Conservation (phyloP, 2,888 invertebrate species). For the Pyrrhosoma nymphula region DNA sequence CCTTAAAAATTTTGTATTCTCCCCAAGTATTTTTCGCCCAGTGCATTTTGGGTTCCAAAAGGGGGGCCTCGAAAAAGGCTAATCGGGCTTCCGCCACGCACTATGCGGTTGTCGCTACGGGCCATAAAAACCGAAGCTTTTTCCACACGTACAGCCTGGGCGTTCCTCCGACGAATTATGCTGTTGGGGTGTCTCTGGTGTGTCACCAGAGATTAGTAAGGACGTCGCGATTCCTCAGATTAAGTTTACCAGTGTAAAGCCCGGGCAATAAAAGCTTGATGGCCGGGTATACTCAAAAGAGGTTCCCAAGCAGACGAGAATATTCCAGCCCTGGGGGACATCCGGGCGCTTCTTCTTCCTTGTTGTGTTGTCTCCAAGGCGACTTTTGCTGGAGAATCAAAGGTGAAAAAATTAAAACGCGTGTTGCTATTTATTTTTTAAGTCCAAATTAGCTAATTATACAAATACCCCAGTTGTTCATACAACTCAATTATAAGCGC, state of each 20-base stretch:
- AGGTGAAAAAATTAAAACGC: neutral
- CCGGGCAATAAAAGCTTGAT: neutral
- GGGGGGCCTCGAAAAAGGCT: neutral
- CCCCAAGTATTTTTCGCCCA: neutral
- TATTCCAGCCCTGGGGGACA: neutral
- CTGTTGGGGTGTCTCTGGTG: neutral
- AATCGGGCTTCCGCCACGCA: neutral
- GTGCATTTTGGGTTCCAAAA: neutral
- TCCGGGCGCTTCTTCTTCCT: neutral
- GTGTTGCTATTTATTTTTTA: too few relatives aligned
- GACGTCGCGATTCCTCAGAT: neutral
- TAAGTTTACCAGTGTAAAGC: neutral
- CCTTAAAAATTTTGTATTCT: neutral
- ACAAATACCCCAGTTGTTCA: too few relatives aligned
- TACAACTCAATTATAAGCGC: too few relatives aligned
- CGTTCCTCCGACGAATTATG: neutral
- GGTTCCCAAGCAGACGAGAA: neutral
- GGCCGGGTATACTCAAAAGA: neutral
- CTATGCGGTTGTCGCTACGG: neutral
- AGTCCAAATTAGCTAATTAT: too few relatives aligned
- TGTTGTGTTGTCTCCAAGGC: neutral
- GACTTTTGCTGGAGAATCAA: neutral
- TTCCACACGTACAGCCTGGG: neutral
- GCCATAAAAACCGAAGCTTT: neutral
- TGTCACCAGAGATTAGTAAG: neutral